Evolutionary conservation across 92 coral and sea anemone genomes (phyloP).

Genomic region (Paragorgia papillata): DNA sequence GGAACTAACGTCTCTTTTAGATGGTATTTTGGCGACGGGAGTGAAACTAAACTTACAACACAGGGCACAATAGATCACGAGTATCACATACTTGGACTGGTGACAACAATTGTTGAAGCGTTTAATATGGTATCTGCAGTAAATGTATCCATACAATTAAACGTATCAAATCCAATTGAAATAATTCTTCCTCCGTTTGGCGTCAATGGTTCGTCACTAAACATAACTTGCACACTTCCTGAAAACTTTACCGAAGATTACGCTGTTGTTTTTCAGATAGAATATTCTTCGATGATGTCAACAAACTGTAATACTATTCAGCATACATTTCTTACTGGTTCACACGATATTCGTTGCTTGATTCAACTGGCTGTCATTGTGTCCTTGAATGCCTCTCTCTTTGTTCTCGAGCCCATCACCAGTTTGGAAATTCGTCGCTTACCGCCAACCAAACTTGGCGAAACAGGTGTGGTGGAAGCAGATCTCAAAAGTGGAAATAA

Average conservation of each 20-base stretch:
- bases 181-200: slow-evolving; percentile 3
- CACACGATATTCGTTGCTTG: slow-evolving; percentile 2
- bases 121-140: slow-evolving; percentile 26
- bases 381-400: slow-evolving; percentile 46
- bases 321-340: slow-evolving; percentile 61
- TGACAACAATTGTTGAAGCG: slow-evolving; percentile 28
- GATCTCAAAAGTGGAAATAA: slow-evolving; percentile 71
- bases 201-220: slow-evolving; percentile 4
- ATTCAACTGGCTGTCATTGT: slow-evolving; percentile 38
- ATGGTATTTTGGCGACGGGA: slow-evolving; percentile 84
- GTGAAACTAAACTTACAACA: slow-evolving; percentile 12
- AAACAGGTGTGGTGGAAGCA: slow-evolving; percentile 62
- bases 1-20: slow-evolving; percentile 64
- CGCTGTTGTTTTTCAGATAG: background rate
- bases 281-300: slow-evolving; percentile 18
- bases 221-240: slow-evolving; percentile 26
- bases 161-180: slow-evolving; percentile 14
- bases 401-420: slow-evolving; percentile 69
- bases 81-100: background rate
- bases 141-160: background rate
- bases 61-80: background rate
- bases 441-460: slow-evolving; percentile 66
- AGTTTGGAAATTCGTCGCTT: slow-evolving; percentile 60
- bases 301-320: slow-evolving; percentile 31
- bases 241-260: background rate